Evolutionary conservation across 1,140 invertebrate genomes (phyloP).

Genomic region (Leptinotarsa undecemlineata): DNA sequence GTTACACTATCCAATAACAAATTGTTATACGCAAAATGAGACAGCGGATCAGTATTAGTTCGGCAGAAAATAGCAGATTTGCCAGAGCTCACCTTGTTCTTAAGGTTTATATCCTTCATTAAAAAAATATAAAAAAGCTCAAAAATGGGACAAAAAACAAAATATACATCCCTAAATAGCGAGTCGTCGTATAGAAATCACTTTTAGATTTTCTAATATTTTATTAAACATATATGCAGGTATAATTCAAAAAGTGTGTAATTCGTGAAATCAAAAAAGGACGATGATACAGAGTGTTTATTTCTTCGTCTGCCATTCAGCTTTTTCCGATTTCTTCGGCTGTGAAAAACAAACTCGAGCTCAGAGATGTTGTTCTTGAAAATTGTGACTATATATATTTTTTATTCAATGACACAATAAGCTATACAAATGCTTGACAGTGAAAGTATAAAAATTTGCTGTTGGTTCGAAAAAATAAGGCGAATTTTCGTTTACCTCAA

Average conservation of each 20-base stretch:
- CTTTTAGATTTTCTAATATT: slow-evolving; percentile 15
- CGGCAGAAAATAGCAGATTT: neutral
- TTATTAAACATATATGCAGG: slow-evolving; percentile 14
- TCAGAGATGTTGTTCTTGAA: neutral
- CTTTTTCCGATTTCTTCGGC: slow-evolving; percentile 79
- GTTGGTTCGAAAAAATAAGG: no score
- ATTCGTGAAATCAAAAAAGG: slow-evolving; percentile 22
- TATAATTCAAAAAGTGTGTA: slow-evolving; percentile 21
- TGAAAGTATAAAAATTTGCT: no score
- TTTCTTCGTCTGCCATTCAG: slow-evolving; percentile 80
- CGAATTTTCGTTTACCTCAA: no score
- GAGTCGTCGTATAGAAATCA: slow-evolving; percentile 11
- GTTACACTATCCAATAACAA: no score
- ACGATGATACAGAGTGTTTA: slow-evolving; percentile 15
- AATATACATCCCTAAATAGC: slow-evolving; percentile 1
- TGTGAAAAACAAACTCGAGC: slow-evolving; percentile 58
- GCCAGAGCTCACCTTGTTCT: slow-evolving; percentile 25
- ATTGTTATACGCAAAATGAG: neutral
- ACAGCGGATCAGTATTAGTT: slow-evolving; percentile 3
- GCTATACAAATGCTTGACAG: no score
- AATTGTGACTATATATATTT: no score
- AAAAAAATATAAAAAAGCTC: slow-evolving; percentile 20
- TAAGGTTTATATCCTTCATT: slow-evolving; percentile 24
- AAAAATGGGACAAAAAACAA: slow-evolving; percentile 22
- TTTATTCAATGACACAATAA: no score